Conservation (phyloP, 1,140 invertebrate species). For the Pogonomyrmex californicus region DNA sequence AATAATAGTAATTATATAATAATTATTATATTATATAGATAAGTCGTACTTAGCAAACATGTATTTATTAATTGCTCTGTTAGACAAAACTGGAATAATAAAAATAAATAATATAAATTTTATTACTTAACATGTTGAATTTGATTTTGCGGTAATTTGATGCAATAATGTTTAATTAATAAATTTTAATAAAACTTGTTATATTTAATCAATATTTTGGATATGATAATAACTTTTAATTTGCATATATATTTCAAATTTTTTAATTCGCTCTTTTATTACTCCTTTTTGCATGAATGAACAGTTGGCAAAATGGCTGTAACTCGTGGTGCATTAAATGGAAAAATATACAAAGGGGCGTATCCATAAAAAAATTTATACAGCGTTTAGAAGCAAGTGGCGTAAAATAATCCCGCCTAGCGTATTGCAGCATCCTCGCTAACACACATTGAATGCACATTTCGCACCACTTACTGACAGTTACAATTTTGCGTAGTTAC, state of each 20-base stretch:
- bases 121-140: not conserved
- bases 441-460: constrained; percentile 2
- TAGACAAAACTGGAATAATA: constrained; percentile 3
- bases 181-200: not conserved
- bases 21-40: too few relatives aligned
- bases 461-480: constrained; percentile 45
- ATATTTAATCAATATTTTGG: not conserved
- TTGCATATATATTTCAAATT: not conserved
- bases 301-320: constrained; percentile 3
- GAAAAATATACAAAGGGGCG: constrained; percentile 19
- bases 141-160: not conserved
- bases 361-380: constrained; percentile 22
- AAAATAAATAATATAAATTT: too few relatives aligned
- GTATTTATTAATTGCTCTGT: not conserved
- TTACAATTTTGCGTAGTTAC: constrained; percentile 32
- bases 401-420: constrained; percentile 51
- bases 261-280: not conserved
- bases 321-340: not conserved
- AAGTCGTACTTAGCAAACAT: not conserved
- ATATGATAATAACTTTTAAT: not conserved
- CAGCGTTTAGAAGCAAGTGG: constrained; percentile 42
- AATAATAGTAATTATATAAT: constrained; percentile 49
- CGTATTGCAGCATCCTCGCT: constrained; percentile 26
- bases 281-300: not conserved
- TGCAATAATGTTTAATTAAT: not conserved